These are phyloP conservation scores for Drosophila macrothrix DNA, from an alignment of 2,888 invertebrate species.

Conservation along the genomic window DNA sequence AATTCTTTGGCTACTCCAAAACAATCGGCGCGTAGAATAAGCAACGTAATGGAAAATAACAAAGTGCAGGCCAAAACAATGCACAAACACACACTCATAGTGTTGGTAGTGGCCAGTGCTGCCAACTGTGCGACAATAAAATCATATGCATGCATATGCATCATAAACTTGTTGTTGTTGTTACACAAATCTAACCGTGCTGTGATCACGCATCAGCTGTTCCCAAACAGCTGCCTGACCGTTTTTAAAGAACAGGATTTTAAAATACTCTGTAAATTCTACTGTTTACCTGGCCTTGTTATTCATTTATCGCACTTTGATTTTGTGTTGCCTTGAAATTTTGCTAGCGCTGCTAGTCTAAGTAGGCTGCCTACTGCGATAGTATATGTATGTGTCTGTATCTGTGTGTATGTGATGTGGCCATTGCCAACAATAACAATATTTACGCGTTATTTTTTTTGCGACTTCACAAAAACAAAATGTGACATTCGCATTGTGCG, in stretches of 20 bases:
- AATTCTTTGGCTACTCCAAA: conserved; percentile 35
- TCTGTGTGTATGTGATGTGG: neutral
- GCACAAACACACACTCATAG: conserved; percentile 29
- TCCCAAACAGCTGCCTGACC: conserved; percentile 31
- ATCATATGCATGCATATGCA: conserved; percentile 43
- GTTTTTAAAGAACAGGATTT: conserved; percentile 18
- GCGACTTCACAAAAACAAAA: conserved; percentile 25
- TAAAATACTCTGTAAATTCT: conserved; percentile 26
- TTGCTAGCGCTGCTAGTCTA: conserved; percentile 8
- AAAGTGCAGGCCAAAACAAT: conserved; percentile 64
- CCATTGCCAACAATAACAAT: conserved; percentile 22
- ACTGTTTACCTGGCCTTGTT: conserved; percentile 18
- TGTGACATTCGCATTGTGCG: conserved; percentile 40
- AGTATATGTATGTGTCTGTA: conserved; percentile 10
- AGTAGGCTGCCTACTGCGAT: conserved; percentile 28
- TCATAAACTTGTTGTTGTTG: conserved; percentile 22
- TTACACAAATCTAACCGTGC: conserved; percentile 26
- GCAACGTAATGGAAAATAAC: conserved; percentile 66
- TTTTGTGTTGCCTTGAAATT: conserved; percentile 37
- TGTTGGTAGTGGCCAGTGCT: conserved; percentile 43
- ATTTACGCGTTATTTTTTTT: conserved; percentile 37
- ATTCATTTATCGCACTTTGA: conserved; percentile 27
- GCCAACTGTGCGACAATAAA: conserved; percentile 45
- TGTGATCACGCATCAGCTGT: conserved; percentile 62
- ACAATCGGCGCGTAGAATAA: conserved; percentile 42